These are phyloP conservation scores for Rachycentron canadum DNA, from an alignment of 2,797 vertebrate species.

Conservation along the genomic window DNA sequence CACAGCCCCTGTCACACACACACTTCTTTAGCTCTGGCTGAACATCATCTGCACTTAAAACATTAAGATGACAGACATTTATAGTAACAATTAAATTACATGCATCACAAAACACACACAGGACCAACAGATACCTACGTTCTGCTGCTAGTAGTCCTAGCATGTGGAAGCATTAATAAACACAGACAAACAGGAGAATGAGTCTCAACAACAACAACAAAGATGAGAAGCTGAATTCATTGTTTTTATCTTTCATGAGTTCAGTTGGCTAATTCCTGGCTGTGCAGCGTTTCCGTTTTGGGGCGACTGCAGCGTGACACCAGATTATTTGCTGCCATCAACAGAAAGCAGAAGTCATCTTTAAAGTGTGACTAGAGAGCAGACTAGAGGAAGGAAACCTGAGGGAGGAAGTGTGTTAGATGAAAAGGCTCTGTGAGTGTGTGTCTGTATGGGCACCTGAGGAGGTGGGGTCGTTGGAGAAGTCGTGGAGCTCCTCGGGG, in stretches of 20 bases:
- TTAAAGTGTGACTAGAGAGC: neutral
- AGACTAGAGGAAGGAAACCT: constrained; percentile 21
- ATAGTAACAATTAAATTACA: neutral
- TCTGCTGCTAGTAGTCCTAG: constrained; percentile 98
- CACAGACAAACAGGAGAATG: constrained; percentile 73
- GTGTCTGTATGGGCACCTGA: constrained; percentile 86
- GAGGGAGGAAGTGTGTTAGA: neutral
- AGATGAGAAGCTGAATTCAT: neutral
- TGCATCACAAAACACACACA: constrained; percentile 35
- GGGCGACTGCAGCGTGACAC: too few species aligned
- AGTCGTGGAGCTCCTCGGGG: constrained; percentile 96
- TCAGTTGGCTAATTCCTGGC: too few species aligned
- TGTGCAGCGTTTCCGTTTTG: too few species aligned
- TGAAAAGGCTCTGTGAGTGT: neutral
- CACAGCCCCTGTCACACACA: constrained; percentile 90
- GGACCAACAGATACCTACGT: constrained; percentile 92
- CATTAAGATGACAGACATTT: neutral
- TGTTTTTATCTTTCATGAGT: neutral
- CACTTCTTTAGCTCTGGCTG: neutral
- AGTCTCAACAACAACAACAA: constrained; percentile 28
- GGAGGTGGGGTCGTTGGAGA: constrained; percentile 96
- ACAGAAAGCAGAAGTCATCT: constrained; percentile 20
- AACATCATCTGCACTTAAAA: neutral
- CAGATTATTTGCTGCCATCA: too few species aligned
- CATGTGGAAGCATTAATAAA: constrained; percentile 91